phyloP scores from a whole-genome alignment of 2,888 invertebrate species.

The Panorpa germanica region DNA sequence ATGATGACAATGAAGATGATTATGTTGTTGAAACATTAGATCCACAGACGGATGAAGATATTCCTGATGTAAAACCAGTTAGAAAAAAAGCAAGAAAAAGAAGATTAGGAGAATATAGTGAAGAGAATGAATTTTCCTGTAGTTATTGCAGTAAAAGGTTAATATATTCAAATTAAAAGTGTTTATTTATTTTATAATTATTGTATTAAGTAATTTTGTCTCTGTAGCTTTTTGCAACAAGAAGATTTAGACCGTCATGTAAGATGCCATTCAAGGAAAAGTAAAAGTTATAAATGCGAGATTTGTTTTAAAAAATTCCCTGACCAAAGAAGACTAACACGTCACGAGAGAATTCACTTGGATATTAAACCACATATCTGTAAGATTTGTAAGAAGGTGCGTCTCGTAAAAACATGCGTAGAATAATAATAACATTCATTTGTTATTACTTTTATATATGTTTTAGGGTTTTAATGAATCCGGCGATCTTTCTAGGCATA shows the following conservation, averaged over 20 bases:
- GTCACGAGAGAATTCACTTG: conserved; percentile 14
- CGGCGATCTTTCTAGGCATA: conserved; percentile 13
- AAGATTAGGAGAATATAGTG: conserved; percentile 6
- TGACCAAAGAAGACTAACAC: conserved; percentile 12
- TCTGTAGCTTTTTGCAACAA: conserved; percentile 4
- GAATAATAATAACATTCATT: conserved; percentile 5
- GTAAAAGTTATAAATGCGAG: background rate
- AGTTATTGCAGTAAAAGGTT: conserved; percentile 1
- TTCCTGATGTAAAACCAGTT: conserved; percentile 1
- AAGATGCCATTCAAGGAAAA: conserved; percentile 5
- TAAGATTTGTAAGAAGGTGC: conserved; percentile 12
- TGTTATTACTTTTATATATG: conserved; percentile 4
- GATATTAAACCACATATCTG: conserved; percentile 12
- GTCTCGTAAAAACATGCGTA: conserved; percentile 4
- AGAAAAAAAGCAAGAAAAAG: conserved; percentile 2
- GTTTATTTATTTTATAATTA: conserved; percentile 6
- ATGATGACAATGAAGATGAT: too few species aligned
- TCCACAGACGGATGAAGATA: too few species aligned
- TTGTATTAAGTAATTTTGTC: conserved; percentile 9
- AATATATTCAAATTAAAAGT: conserved; percentile 7
- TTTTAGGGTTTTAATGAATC: conserved; percentile 15
- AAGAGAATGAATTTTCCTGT: background rate
- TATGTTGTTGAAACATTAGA: too few species aligned
- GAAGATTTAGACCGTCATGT: conserved; percentile 9
- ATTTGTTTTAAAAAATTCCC: conserved; percentile 8